Evolutionary conservation across 2,797 vertebrate genomes (phyloP), one percentile per base, ranked within the genome.

Genomic region (Bradypodion ventrale): DNA sequence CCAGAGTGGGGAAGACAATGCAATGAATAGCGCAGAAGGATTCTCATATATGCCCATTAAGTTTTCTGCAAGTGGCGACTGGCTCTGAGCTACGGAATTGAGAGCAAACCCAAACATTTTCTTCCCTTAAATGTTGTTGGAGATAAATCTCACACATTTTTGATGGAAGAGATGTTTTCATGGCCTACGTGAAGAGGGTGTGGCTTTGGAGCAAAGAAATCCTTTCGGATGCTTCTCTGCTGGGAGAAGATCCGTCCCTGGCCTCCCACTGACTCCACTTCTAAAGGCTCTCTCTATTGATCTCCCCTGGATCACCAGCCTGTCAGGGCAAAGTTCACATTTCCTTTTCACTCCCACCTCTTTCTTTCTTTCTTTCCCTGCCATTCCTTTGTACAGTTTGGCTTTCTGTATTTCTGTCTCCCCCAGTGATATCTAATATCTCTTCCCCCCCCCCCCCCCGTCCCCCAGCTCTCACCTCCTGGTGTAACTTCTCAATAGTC

Each of bases 401-500:
- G 25, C n/a, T 42, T 35, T 29, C 89, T 21, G 16, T 85, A 83
- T 83, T 62, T 75, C 72, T 44, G 72, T 3, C 27, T 10, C 73
- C 1, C 49, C 1, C 56, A 82, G 79, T 83, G 40, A 85, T 65
- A 87, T 4, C 85, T 40, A 77, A 63, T 83, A 29, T 66, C 13
- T 32, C 23, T 37, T 16, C 69, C 21, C 2, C n/a, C n/a, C n/a
- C n/a, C n/a, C n/a, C n/a, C n/a, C n/a, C n/a, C n/a, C 75, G 76
- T 5, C 66, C 63, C 1, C 9, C 13, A 37, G 21, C 29, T 80
- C 94, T 90, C 93, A 97, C 99, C 97, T 99, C 98, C 87, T 94
- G 97, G 93, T 99, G 98, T 82, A 99, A 96, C 89, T 98, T 99
- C 86, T 99, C 98, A 76, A 99, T 96, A 3, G 97, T 98, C 52